phyloP scores from a whole-genome alignment of 2,113 vertebrate species.

The Acrocephalus arundinaceus region DNA sequence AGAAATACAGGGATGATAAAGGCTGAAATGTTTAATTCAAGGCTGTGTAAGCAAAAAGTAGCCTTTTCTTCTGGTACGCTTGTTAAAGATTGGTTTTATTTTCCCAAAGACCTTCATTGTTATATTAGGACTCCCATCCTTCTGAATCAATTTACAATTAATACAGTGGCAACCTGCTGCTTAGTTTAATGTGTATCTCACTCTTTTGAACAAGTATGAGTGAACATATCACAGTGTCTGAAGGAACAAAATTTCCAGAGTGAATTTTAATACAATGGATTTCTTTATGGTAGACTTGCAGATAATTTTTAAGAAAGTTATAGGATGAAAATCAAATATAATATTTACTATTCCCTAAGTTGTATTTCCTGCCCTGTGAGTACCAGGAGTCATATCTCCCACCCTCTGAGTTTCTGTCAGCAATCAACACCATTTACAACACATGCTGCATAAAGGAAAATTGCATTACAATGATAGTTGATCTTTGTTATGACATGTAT shows the following conservation, averaged over 20 bases:
- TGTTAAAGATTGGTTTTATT: neutral
- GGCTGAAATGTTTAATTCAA: neutral
- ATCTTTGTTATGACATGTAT: conserved; percentile 72
- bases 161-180: neutral
- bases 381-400: neutral
- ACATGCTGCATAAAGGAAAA: conserved; percentile 45
- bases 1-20: neutral
- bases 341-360: neutral
- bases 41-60: neutral
- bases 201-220: neutral
- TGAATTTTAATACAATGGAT: neutral
- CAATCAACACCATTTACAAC: conserved; percentile 52
- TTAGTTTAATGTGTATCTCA: neutral
- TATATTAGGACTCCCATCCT: neutral
- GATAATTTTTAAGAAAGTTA: neutral
- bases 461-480: conserved; percentile 50
- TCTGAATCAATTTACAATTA: neutral
- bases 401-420: conserved; percentile 58
- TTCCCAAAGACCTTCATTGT: neutral
- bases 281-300: neutral
- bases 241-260: neutral
- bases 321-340: neutral
- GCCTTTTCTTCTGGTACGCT: neutral
- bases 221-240: neutral
- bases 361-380: neutral